Percentiles rank a stretch among this genome's conserved stretches.
phyloP scores from a whole-genome alignment of 1,140 invertebrate genomes.

The Tetranychus cinnabarinus region DNA sequence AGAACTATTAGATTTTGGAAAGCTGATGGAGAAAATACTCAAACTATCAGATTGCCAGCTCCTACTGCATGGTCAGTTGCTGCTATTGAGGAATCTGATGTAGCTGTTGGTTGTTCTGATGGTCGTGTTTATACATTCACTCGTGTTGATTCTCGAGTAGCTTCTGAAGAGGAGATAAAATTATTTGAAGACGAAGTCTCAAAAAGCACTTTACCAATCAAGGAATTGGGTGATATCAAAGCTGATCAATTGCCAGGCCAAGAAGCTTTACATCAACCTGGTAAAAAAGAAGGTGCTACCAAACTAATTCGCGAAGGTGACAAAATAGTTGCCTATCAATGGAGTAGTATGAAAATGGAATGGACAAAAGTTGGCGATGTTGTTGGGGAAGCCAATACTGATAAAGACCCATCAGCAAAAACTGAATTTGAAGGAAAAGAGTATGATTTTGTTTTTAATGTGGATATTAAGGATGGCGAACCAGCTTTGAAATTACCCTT shows the following conservation, averaged over 20 bases:
- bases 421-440: slow-evolving; percentile 57
- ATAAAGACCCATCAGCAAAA: slow-evolving; percentile 35
- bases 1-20: slow-evolving; percentile 59
- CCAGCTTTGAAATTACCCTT: slow-evolving; percentile 73
- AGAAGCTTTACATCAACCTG: slow-evolving; percentile 46
- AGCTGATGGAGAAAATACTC: slow-evolving; percentile 26
- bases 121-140: slow-evolving; percentile 39
- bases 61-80: slow-evolving; percentile 70
- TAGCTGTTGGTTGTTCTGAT: slow-evolving; percentile 44
- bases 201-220: slow-evolving; percentile 30
- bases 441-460: slow-evolving; percentile 85
- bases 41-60: slow-evolving; percentile 52
- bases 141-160: slow-evolving; percentile 35
- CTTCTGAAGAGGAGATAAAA: slow-evolving; percentile 32
- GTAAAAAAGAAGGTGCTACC: slow-evolving; percentile 54
- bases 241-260: slow-evolving; percentile 54
- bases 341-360: slow-evolving; percentile 38
- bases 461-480: slow-evolving; percentile 71
- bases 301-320: slow-evolving; percentile 51
- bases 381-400: slow-evolving; percentile 43
- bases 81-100: slow-evolving; percentile 54
- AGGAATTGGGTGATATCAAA: slow-evolving; percentile 54
- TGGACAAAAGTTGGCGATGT: slow-evolving; percentile 80
- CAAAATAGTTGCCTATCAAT: slow-evolving; percentile 35
- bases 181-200: slow-evolving; percentile 38